Evolutionary conservation across 2,113 vertebrate species (phyloP).

Genomic region (Nothoprocta pentlandii): DNA sequence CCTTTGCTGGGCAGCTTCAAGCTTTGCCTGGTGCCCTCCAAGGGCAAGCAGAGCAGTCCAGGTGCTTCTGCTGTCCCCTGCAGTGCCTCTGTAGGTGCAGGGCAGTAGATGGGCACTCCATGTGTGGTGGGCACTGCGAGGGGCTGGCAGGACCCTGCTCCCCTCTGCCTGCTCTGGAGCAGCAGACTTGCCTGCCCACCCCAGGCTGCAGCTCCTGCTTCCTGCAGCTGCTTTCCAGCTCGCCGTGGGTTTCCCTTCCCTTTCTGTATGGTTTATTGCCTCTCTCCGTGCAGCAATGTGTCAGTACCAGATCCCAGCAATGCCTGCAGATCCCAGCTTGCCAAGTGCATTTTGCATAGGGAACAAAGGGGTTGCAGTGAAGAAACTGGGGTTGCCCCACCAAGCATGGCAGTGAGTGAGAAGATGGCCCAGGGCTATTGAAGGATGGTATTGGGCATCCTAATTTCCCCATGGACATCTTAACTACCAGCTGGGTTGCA

Average conservation of each 20-base stretch:
- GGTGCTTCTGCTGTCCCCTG: background rate
- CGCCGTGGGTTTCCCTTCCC: background rate
- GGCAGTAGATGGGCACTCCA: background rate
- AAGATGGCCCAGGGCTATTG: background rate
- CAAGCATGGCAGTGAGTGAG: background rate
- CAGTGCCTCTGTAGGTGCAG: background rate
- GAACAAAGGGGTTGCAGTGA: background rate
- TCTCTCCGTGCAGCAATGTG: background rate
- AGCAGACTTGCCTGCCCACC: fast-evolving
- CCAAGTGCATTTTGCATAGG: background rate
- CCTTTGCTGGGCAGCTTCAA: background rate
- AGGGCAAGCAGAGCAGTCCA: fast-evolving
- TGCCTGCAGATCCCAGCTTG: background rate
- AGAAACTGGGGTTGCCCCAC: background rate
- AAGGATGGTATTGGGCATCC: background rate
- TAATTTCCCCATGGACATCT: background rate
- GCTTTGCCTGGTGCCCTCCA: background rate
- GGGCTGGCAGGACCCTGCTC: background rate
- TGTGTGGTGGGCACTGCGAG: fast-evolving
- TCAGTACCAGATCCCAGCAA: fast-evolving
- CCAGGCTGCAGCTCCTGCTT: background rate
- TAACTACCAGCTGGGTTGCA: background rate
- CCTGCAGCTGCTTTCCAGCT: background rate
- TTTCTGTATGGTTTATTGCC: background rate
- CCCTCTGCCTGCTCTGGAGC: fast-evolving